Evolutionary conservation across 2,888 invertebrate species (phyloP).

Genomic region (Tricholauxania praeusta): DNA sequence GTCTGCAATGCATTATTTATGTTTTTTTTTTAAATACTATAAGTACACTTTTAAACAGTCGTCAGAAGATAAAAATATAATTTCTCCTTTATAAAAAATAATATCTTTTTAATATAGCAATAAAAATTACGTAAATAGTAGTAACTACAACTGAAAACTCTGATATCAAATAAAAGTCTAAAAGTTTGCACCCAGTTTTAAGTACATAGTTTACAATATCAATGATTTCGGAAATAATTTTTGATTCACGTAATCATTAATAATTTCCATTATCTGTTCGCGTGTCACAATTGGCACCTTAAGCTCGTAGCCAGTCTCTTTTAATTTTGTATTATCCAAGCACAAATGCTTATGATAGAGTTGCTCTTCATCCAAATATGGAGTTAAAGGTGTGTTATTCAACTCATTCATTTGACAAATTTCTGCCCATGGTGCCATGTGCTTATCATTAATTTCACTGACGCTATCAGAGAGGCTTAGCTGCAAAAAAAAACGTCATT

Average conservation of each 20-base stretch:
- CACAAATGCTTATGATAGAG: conserved; percentile 84
- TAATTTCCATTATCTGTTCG: conserved; percentile 75
- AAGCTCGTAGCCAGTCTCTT: conserved; percentile 72
- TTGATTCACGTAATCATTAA: conserved; percentile 85
- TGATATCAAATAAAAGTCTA: conserved; percentile 5
- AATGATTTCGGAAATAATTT: conserved; percentile 85
- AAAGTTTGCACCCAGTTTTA: conserved; percentile 7
- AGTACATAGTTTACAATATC: conserved; percentile 68
- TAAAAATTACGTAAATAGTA: neutral
- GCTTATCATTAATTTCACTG: conserved; percentile 94
- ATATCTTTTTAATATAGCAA: neutral
- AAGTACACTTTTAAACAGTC: conserved; percentile 60
- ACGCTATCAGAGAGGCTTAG: conserved; percentile 83
- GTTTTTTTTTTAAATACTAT: conserved; percentile 57
- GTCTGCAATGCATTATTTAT: conserved; percentile 6
- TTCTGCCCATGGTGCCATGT: conserved; percentile 92
- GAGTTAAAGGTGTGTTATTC: conserved; percentile 87
- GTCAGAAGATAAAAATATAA: conserved; percentile 11
- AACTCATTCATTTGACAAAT: conserved; percentile 82
- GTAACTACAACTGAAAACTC: neutral
- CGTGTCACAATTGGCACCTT: conserved; percentile 75
- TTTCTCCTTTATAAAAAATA: neutral
- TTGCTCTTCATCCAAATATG: conserved; percentile 86
- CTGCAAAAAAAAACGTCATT: conserved; percentile 67
- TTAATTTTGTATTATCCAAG: conserved; percentile 78